phyloP scores from a whole-genome alignment of 2,888 invertebrate genomes.

The Pseudococcus longispinus region DNA sequence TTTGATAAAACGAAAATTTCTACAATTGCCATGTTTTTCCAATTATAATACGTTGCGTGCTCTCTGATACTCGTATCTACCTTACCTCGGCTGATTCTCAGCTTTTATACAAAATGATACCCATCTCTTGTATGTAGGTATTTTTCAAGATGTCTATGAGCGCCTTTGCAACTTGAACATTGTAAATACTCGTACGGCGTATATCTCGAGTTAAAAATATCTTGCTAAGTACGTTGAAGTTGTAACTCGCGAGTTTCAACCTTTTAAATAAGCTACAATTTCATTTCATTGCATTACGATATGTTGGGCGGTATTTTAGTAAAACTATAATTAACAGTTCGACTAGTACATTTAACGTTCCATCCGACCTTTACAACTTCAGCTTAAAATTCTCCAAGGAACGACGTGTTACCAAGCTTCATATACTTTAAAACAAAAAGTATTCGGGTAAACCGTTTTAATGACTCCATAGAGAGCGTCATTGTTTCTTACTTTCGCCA shows the following conservation, averaged over 20 bases:
- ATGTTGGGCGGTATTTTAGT: constrained; percentile 15
- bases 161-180: background rate
- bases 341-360: constrained; percentile 23
- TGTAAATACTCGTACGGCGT: background rate
- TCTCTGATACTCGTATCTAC: background rate
- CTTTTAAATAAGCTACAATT: background rate
- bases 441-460: constrained; percentile 29
- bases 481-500: constrained; percentile 6
- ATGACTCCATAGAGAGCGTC: constrained; percentile 30
- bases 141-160: background rate
- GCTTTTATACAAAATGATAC: background rate
- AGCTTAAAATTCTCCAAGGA: constrained; percentile 23
- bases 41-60: background rate
- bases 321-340: constrained; percentile 37
- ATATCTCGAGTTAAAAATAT: background rate
- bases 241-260: background rate
- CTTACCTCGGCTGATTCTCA: background rate
- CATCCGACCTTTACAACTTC: background rate
- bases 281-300: constrained; percentile 9
- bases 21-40: background rate
- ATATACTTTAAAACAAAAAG: constrained; percentile 11
- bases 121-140: background rate
- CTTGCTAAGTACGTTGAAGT: background rate
- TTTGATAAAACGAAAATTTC: background rate
- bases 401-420: background rate